Base-by-base conservation (phyloP, 2,113 vertebrate species). In the Anhinga rufa region DNA sequence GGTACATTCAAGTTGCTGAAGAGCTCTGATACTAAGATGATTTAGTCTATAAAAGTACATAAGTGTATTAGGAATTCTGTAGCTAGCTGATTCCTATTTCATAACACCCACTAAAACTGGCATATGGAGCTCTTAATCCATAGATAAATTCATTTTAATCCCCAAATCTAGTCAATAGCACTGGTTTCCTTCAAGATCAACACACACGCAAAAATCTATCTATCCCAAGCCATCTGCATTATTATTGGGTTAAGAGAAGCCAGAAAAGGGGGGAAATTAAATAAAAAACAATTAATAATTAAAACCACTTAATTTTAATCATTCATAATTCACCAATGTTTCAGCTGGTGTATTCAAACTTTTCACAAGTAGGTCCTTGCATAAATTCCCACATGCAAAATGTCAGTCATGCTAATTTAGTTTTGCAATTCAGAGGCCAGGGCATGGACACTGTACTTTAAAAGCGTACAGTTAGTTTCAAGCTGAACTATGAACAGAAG, bases 111-210 rank as follows among this genome's bases (percentile, higher is more conserved):
- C 69, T 84, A 32, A 87, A 94, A 79, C 48, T 90, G 81, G 58
- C 81, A 94, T 79, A 79, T 61, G 28, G 83, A 91, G 84, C 74
- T 87, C 89, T 91, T 92, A 96, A 97, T 95, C 92, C 44, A 0
- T 42, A 94, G 81, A 95, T 82, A 95, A 95, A 95, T 72, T 75
- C 54, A 52, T 92, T 95, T 84, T 87, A 97, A 96, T 95, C 86
- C 86, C 54, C 46, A 82, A 87, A 92, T 93, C 77, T 65, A 89
- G 70, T 76, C 54, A 91, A 48, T 38, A 18, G 36, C 62, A 78
- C 32, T 36, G 14, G 48, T 57, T 92, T 95, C 12, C 93, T 93
- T 95, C 38, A 75, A 48, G 52, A 95, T 62, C 40, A 82, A 57
- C 24, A 89, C 31, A 61, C 34, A 69, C 10, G 46, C 25, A 52